phyloP scores from a whole-genome alignment of 2,797 vertebrate genomes.

The Labeo calbasu region DNA sequence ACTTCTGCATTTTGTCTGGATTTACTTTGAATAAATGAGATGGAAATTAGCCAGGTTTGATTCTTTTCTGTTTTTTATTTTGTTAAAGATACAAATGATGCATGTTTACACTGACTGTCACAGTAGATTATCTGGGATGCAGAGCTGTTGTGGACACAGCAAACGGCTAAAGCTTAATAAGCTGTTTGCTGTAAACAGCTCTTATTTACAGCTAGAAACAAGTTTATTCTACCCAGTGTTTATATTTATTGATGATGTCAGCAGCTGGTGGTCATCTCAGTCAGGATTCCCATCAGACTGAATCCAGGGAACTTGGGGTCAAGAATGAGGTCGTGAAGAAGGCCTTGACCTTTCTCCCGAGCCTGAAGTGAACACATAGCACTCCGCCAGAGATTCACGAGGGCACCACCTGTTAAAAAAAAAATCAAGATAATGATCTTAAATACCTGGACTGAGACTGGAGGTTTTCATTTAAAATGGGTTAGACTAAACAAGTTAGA shows the following conservation, averaged over 20 bases:
- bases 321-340: slow-evolving; percentile 69
- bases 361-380: slow-evolving; percentile 72
- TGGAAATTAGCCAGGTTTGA: not conserved
- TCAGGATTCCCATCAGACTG: slow-evolving; percentile 66
- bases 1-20: not conserved
- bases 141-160: not conserved
- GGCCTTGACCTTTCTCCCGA: slow-evolving; percentile 67
- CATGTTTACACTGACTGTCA: not conserved
- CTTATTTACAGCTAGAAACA: not conserved
- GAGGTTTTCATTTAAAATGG: not conserved
- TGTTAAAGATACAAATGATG: not conserved
- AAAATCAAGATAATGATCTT: not conserved
- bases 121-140: not conserved
- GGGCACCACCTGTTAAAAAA: slow-evolving; percentile 49
- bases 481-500: no score
- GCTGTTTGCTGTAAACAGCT: not conserved
- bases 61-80: not conserved
- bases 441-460: not conserved
- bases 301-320: slow-evolving; percentile 59
- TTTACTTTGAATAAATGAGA: slow-evolving; percentile 11
- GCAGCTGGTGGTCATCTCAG: slow-evolving; percentile 62
- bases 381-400: slow-evolving; percentile 65
- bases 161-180: not conserved
- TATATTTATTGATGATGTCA: slow-evolving; percentile 43
- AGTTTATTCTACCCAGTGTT: not conserved